Evolutionary conservation across 1,140 invertebrate species (phyloP), one percentile per base, ranked within the genome.

Genomic region (Holotrichia oblita): DNA sequence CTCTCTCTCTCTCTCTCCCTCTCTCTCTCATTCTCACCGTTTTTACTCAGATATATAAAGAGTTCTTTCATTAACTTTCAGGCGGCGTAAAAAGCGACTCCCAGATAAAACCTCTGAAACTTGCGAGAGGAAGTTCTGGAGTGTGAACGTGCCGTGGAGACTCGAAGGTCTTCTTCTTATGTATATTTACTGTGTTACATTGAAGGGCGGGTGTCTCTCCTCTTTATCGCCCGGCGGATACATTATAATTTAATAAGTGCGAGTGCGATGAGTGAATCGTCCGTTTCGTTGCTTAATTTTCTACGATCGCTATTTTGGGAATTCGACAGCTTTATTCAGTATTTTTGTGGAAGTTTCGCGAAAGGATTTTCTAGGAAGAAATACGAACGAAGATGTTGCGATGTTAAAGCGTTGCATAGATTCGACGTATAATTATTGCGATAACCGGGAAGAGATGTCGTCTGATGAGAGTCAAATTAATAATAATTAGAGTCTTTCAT

Each of bases 21-120:
- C 78, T 80, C 55, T 76, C 73, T 76, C 72, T 78, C n/a, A n/a
- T n/a, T n/a, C n/a, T n/a, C n/a, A n/a, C n/a, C n/a, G n/a, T n/a
- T n/a, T n/a, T n/a, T n/a, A n/a, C n/a, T n/a, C n/a, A n/a, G n/a
- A n/a, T n/a, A n/a, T 80, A 17, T 77, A 80, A 78, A 79, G 80
- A 55, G 73, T 78, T 80, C 79, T 81, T 82, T 82, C 81, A 82
- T 82, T 82, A 82, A 82, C 81, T 82, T 82, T 82, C 81, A 82
- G 79, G 73, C 81, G 79, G 79, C 81, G 80, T 82, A 82, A 82
- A 82, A 82, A 82, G 79, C 81, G 80, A 81, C 79, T 82, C 79
- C 76, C 80, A 81, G 81, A 82, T 82, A 82, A 81, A 80, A 81
- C 81, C 77, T 79, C 48, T 17, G 78, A 80, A 81, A 81, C 77